Evolutionary conservation across 2,888 invertebrate species (phyloP).

Genomic region (Caenorhabditis macrosperma): DNA sequence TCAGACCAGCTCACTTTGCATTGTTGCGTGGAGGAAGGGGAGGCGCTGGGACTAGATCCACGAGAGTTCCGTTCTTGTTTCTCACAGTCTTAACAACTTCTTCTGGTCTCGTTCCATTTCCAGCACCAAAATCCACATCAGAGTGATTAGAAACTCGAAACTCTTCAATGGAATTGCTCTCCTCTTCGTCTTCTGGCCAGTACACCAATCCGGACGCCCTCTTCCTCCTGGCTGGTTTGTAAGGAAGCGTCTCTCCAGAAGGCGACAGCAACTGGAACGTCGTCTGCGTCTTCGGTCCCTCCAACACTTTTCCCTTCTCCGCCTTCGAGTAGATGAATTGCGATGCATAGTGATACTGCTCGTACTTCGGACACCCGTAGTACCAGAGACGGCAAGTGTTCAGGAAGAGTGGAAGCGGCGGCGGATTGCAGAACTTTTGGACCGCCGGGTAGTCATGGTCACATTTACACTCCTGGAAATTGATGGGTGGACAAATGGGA

Average conservation of each 20-base stretch:
- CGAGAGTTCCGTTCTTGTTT: conserved; percentile 28
- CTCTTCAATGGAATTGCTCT: not conserved
- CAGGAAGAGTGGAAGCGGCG: conserved; percentile 74
- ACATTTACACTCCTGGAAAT: conserved; percentile 72
- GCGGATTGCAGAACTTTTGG: conserved; percentile 77
- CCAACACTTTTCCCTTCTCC: conserved; percentile 75
- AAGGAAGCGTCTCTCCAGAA: conserved; percentile 60
- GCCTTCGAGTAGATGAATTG: conserved; percentile 77
- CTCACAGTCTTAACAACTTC: conserved; percentile 12
- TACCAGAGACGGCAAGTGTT: conserved; percentile 77
- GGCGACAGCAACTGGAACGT: conserved; percentile 64
- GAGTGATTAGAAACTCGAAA: not conserved
- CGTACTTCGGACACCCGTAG: conserved; percentile 75
- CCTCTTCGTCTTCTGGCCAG: conserved; percentile 29
- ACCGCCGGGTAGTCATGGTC: conserved; percentile 74
- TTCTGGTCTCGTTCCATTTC: no score
- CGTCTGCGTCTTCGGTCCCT: conserved; percentile 60
- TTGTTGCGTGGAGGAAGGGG: conserved; percentile 19
- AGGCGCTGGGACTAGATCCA: conserved; percentile 36
- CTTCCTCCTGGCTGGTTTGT: conserved; percentile 37
- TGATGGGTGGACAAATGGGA: no score
- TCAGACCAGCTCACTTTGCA: conserved; percentile 17
- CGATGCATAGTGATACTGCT: conserved; percentile 74
- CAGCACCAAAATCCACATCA: not conserved
- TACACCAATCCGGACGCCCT: conserved; percentile 30